Evolutionary conservation across 2,888 invertebrate genomes (phyloP).

Genomic region (Ennomos fuscantarius): DNA sequence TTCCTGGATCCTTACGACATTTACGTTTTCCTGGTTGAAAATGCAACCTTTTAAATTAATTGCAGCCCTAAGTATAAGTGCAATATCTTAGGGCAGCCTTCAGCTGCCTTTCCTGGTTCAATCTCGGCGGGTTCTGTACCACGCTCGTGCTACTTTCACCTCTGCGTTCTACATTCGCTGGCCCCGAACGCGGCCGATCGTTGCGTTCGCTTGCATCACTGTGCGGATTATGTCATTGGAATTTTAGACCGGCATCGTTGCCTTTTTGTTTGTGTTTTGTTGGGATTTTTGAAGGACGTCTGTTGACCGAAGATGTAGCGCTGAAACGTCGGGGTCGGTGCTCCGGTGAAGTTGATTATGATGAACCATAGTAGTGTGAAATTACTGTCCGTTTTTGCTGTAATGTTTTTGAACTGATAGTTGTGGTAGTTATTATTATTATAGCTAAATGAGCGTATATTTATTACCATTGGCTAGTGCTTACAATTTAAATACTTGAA

Average conservation of each 20-base stretch:
- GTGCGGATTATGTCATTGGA: conserved; percentile 70
- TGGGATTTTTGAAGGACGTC: conserved; percentile 68
- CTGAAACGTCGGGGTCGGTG: conserved; percentile 4
- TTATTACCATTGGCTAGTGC: too few species aligned
- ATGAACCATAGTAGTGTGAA: neutral
- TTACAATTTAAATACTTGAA: too few species aligned
- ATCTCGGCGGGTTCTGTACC: conserved; percentile 10
- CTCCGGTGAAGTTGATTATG: neutral
- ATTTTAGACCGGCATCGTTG: conserved; percentile 53
- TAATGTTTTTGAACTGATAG: too few species aligned
- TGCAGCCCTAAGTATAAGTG: neutral
- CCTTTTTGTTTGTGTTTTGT: conserved; percentile 48
- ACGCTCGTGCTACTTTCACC: conserved; percentile 74
- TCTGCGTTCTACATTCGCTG: conserved; percentile 66
- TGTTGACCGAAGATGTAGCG: conserved; percentile 21
- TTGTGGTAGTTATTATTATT: too few species aligned
- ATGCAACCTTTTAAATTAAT: neutral
- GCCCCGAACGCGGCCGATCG: conserved; percentile 53
- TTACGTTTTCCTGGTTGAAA: too few species aligned
- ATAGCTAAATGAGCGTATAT: too few species aligned
- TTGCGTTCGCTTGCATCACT: conserved; percentile 66
- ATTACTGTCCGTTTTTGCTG: neutral
- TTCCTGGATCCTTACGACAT: too few species aligned
- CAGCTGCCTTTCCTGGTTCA: conserved; percentile 9
- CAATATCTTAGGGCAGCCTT: neutral